Evolutionary conservation across 2,888 invertebrate genomes (phyloP), one percentile per base, ranked within the genome.

Genomic region (Drosophila affinis): DNA sequence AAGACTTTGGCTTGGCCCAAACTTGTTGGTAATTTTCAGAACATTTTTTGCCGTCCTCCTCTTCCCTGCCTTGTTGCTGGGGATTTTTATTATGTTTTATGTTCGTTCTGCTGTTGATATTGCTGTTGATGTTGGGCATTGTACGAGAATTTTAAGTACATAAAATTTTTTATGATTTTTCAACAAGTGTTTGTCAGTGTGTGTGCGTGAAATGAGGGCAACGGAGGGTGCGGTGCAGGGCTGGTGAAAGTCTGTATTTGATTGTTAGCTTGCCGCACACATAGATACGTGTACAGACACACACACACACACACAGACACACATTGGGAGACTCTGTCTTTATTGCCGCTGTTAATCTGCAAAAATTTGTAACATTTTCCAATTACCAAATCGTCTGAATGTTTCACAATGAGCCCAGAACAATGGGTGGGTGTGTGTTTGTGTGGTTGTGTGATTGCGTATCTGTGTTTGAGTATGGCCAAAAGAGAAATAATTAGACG

Each of bases 111-210:
- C 24, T 63, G 57, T 53, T 54, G 56, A 39, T 53, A 32, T 52
- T 57, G 29, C 65, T 52, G 64, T 32, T 63, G 44, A 48, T 65
- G 58, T 68, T 65, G 69, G 58, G 46, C 77, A 79, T 77, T 82
- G 76, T 76, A 82, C 82, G 71, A 77, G 85, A 65, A 79, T 82
- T 82, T 85, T 70, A 79, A 79, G 83, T 80, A 85, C 80, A 82
- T 81, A 53, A 82, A 75, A 85, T 63, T 82, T 77, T 77, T 79
- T 85, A 82, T 86, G 78, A 69, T 76, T 67, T 69, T 65, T 72
- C 72, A 79, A 74, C 79, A 70, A 78, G 69, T 78, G 62, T 49
- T 48, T 68, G 64, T 51, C 53, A 56, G 52, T 52, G 54, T 29
- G 34, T 45, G 46, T 45, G 39, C 39, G 39, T 39, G 39, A 39